Percentiles rank a stretch among this genome's conserved stretches.
Evolutionary conservation across 2,888 invertebrate genomes (phyloP).

Genomic region (Torymus auratus): DNA sequence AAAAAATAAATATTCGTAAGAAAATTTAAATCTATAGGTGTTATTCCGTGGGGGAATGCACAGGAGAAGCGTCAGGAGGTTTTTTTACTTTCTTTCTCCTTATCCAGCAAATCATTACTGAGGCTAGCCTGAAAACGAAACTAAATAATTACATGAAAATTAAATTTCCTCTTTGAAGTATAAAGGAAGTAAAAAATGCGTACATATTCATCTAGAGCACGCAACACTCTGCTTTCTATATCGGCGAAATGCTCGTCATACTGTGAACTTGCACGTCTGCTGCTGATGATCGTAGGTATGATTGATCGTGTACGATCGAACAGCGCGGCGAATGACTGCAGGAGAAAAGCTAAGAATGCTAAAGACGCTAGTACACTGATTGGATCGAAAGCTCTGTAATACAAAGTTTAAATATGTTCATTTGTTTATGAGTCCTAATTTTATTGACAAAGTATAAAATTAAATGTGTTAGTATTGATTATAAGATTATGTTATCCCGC

Average conservation of each 20-base stretch:
- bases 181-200: constrained; percentile 52
- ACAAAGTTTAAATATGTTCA: constrained; percentile 2
- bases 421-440: neutral
- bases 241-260: constrained; percentile 60
- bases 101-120: constrained; percentile 48
- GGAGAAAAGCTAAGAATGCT: constrained; percentile 75
- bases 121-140: constrained; percentile 54
- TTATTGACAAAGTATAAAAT: no score
- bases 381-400: constrained; percentile 73
- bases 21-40: constrained; percentile 31
- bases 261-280: constrained; percentile 61
- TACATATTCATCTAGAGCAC: constrained; percentile 72
- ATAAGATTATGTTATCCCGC: no score
- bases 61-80: neutral
- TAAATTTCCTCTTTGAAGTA: neutral
- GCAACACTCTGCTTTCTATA: constrained; percentile 65
- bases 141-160: constrained; percentile 19
- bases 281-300: constrained; percentile 69
- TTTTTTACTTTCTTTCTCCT: constrained; percentile 41
- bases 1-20: constrained; percentile 52
- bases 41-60: constrained; percentile 23
- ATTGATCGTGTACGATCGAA: constrained; percentile 73
- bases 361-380: constrained; percentile 74
- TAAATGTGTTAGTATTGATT: no score
- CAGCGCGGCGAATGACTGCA: constrained; percentile 73